A percentile compares a stretch with the other conserved stretches of the same genome.
These are phyloP conservation scores for Etheostoma perlongum DNA, from an alignment of 2,797 vertebrate species.

Conservation along the genomic window DNA sequence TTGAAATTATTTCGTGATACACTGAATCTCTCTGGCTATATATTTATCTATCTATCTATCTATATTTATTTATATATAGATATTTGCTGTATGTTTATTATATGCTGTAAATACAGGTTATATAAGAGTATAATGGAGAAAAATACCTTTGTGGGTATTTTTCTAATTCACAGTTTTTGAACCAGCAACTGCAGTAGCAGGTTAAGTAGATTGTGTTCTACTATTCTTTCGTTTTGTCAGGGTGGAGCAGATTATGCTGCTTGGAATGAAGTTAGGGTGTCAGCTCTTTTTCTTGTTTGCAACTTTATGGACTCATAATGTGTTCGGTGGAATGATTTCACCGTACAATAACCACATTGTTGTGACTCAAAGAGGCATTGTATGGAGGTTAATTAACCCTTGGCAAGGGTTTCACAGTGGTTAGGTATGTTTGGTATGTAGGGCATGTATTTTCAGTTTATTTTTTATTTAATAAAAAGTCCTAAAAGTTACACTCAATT, in stretches of 20 bases:
- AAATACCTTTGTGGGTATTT: too few species aligned
- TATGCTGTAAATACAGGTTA: neutral
- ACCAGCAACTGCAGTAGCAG: neutral
- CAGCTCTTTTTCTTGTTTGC: constrained; percentile 4
- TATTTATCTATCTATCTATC: too few species aligned
- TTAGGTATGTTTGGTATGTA: neutral
- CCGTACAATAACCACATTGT: constrained; percentile 33
- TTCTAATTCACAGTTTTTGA: neutral
- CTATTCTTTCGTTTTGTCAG: constrained; percentile 33
- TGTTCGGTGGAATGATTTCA: neutral
- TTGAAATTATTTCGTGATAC: neutral
- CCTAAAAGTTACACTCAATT: too few species aligned
- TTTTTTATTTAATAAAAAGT: neutral
- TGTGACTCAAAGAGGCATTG: neutral
- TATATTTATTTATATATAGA: too few species aligned
- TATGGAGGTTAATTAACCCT: neutral
- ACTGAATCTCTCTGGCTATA: neutral
- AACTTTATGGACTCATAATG: neutral
- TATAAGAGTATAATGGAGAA: neutral
- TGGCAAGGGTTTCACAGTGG: neutral
- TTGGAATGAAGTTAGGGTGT: constrained; percentile 61
- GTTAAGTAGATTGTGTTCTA: constrained; percentile 32
- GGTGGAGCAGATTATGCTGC: constrained; percentile 50
- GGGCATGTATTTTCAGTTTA: neutral
- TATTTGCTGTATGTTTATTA: neutral